Percentiles rank a stretch among this genome's conserved stretches.
Evolutionary conservation across 2,888 invertebrate species (phyloP).

Genomic region (Pachycephus smyrnensis): DNA sequence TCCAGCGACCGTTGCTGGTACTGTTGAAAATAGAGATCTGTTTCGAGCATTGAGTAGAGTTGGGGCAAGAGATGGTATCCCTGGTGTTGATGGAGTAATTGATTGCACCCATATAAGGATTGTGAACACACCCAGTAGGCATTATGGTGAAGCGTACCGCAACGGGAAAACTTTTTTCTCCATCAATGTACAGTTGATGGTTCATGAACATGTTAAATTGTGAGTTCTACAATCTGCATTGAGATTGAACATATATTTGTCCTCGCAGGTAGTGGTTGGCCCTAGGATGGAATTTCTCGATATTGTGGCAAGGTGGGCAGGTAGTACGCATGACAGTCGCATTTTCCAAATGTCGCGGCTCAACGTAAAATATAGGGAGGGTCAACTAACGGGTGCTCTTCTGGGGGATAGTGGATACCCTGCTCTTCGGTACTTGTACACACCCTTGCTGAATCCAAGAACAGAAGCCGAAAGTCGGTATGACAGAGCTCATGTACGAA

Average conservation of each 20-base stretch:
- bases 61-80: no score
- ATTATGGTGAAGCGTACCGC: not conserved
- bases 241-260: no score
- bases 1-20: no score
- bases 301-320: not conserved
- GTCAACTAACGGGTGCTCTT: not conserved
- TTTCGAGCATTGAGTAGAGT: no score
- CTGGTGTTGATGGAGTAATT: no score
- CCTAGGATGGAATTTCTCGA: not conserved
- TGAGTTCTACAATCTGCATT: not conserved
- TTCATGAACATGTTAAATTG: not conserved
- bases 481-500: not conserved
- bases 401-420: conserved; percentile 1
- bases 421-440: not conserved
- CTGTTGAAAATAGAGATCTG: no score
- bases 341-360: not conserved
- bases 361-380: not conserved
- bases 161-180: not conserved
- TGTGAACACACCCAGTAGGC: not conserved
- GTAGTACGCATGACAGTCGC: not conserved
- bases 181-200: not conserved
- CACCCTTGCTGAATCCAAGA: not conserved
- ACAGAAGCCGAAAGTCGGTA: not conserved
- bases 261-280: no score
- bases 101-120: not conserved